Evolutionary conservation across 2,888 invertebrate genomes (phyloP), one percentile per base, ranked within the genome.

Genomic region (Dermolepida albohirtum): DNA sequence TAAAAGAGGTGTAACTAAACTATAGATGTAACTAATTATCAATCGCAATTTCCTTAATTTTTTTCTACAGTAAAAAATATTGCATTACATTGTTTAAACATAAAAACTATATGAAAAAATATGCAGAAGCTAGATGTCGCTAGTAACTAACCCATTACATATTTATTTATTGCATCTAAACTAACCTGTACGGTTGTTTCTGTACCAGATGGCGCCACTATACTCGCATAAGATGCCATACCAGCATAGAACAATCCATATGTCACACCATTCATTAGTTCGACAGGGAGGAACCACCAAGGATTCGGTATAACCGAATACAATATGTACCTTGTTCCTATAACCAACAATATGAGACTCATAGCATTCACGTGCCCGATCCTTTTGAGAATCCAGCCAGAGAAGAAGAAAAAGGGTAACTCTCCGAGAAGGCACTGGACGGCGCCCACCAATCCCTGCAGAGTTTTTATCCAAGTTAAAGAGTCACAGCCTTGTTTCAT

Each of bases 181-280:
- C 49, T 78, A 81, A 91, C 91, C 87, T 94, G 94, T 77, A 95
- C 90, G 11, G 96, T 95, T 0, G 94, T 93, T 82, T 94, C 93
- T 0, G 93, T 93, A 8, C 95, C 95, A 0, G 91, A 88, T 1
- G 94, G 94, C 1, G 95, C 91, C 0, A 94, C 89, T 70, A 92
- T 89, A 78, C 90, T 93, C 0, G 95, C 95, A 82, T 95, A 96
- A 0, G 94, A 93, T 14, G 94, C 90, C 93, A 95, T 94, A 8
- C 94, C 91, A 0, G 95, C 90, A 81, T 93, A 96, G 77, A 93
- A 93, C 79, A 96, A 87, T 16, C 96, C 96, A 80, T 94, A 93
- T 0, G 96, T 95, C 17, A 96, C 84, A 0, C 97, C 96, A 82
- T 97, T 95, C 7, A 93, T 83, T 70, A 95, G 81, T 82, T 97